Evolutionary conservation across 1,140 invertebrate species (phyloP).

Genomic region (Bursaphelenchus mucronatus): DNA sequence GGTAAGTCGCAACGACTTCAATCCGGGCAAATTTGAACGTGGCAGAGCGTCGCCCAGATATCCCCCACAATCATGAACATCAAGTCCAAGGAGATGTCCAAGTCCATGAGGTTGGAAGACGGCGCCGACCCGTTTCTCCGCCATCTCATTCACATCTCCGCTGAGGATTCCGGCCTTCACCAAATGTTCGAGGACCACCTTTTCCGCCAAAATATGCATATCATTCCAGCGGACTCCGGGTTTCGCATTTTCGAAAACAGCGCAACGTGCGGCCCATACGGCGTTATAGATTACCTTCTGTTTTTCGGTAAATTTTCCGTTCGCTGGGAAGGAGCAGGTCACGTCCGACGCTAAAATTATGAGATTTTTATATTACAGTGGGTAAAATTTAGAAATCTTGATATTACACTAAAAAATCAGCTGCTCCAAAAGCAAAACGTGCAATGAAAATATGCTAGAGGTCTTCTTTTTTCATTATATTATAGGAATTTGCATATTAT

Average conservation of each 20-base stretch:
- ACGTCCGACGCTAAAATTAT: slow-evolving; percentile 75
- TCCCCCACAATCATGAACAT: slow-evolving; percentile 95
- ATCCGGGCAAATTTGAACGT: slow-evolving; percentile 68
- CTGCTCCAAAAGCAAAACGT: no score
- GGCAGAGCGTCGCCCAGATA: slow-evolving; percentile 66
- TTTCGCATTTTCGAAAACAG: slow-evolving; percentile 65
- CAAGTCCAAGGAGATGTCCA: slow-evolving; percentile 73
- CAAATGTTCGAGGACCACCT: slow-evolving; percentile 72
- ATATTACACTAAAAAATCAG: no score
- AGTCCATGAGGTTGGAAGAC: slow-evolving; percentile 93
- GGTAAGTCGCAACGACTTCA: slow-evolving; percentile 75
- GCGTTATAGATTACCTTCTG: slow-evolving; percentile 91
- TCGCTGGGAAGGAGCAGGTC: slow-evolving; percentile 88
- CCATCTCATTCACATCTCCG: slow-evolving; percentile 82
- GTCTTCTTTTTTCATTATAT: no score
- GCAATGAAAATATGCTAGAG: no score
- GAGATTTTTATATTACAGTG: no score
- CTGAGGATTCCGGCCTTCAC: slow-evolving; percentile 73
- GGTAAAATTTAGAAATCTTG: no score
- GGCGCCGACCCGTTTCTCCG: slow-evolving; percentile 71
- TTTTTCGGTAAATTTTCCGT: slow-evolving; percentile 86
- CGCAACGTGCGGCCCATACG: slow-evolving; percentile 59
- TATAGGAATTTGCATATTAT: no score
- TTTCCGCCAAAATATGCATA: slow-evolving; percentile 84
- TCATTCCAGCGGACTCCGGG: slow-evolving; percentile 75